A percentile compares a stretch with the other conserved stretches of the same genome.
phyloP scores from a whole-genome alignment of 2,113 vertebrate species.

The Aptenodytes forsteri region DNA sequence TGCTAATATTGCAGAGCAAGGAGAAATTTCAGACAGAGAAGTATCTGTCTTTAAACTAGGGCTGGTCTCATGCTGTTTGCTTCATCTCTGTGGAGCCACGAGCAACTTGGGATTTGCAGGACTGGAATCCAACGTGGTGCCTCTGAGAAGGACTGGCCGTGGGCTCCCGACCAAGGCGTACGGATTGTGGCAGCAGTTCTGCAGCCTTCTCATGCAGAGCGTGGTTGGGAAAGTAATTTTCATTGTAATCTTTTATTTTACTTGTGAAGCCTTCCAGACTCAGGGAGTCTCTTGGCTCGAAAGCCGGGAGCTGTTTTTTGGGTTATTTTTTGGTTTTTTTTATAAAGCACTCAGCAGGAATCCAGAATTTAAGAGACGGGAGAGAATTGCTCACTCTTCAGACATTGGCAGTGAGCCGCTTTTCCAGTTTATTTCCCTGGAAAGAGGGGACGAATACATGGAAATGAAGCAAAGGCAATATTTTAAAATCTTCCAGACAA shows the following conservation, averaged over 20 bases:
- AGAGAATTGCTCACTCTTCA: constrained; percentile 10
- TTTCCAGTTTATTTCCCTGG: constrained; percentile 30
- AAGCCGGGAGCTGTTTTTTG: background rate
- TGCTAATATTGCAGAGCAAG: background rate
- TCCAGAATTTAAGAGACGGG: constrained; percentile 13
- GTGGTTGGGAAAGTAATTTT: background rate
- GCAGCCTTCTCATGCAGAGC: background rate
- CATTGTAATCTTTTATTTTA: background rate
- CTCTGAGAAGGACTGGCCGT: background rate
- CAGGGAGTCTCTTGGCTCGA: background rate
- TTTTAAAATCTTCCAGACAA: background rate
- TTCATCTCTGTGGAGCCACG: background rate
- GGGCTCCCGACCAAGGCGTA: background rate
- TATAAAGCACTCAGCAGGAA: background rate
- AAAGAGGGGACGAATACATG: background rate
- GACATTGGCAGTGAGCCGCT: background rate
- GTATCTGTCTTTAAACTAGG: background rate
- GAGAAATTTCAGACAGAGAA: background rate
- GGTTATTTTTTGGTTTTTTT: background rate
- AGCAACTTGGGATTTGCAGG: background rate
- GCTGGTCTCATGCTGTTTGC: background rate
- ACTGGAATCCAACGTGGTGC: background rate
- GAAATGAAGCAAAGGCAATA: background rate
- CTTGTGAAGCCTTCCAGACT: background rate
- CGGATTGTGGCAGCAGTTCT: background rate